phyloP scores from a whole-genome alignment of 1,140 invertebrate species.

The Drosophila insularis region DNA sequence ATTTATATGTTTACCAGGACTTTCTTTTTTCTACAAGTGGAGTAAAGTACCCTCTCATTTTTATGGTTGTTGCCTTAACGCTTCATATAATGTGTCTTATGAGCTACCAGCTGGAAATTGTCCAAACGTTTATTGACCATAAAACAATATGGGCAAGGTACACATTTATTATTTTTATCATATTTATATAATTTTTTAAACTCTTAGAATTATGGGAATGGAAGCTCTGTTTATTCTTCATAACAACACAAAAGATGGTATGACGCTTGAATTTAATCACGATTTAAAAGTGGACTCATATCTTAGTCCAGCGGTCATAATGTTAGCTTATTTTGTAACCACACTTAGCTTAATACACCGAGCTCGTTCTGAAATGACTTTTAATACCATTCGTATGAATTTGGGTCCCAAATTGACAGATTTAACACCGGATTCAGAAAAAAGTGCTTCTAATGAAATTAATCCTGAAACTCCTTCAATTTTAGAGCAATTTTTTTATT shows the following conservation, averaged over 20 bases:
- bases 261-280: slow-evolving; percentile 55
- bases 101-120: slow-evolving; percentile 42
- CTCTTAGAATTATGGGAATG: slow-evolving; percentile 87
- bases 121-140: slow-evolving; percentile 86
- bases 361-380: slow-evolving; percentile 83
- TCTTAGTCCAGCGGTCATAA: slow-evolving; percentile 88
- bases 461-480: slow-evolving; percentile 74
- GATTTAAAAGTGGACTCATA: slow-evolving; percentile 87
- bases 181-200: background rate
- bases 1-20: background rate
- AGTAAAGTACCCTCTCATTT: slow-evolving; percentile 31
- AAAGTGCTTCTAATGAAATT: background rate
- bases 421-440: background rate
- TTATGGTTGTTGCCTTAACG: slow-evolving; percentile 32
- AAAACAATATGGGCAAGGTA: slow-evolving; percentile 87
- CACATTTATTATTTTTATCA: background rate
- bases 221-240: slow-evolving; percentile 84
- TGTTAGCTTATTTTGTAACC: slow-evolving; percentile 88
- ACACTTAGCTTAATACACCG: slow-evolving; percentile 87
- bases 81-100: slow-evolving; percentile 44
- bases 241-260: slow-evolving; percentile 84
- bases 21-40: slow-evolving; percentile 11
- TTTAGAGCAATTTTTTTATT: slow-evolving; percentile 86
- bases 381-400: slow-evolving; percentile 31
- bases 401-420: slow-evolving; percentile 16